Percentiles rank a stretch among this genome's conserved stretches.
These are phyloP conservation scores for Drosophila neonasuta DNA, from an alignment of 2,888 invertebrate species.

Conservation along the genomic window DNA sequence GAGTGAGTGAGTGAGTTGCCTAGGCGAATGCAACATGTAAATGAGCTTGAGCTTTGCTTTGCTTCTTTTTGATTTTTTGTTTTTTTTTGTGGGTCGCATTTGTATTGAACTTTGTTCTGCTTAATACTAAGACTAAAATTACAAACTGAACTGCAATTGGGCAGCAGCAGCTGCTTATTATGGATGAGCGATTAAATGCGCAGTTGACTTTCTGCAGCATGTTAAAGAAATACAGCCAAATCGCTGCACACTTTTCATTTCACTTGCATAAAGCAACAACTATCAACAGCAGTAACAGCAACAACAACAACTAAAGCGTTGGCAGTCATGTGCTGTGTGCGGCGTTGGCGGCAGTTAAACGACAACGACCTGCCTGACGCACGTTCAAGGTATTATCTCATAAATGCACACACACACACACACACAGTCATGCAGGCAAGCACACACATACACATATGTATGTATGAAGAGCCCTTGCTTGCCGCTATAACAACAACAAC, in stretches of 20 bases:
- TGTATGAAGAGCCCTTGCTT: conserved; percentile 54
- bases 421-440: conserved; percentile 15
- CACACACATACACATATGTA: conserved; percentile 1
- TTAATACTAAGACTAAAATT: conserved; percentile 29
- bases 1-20: not conserved
- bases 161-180: not conserved
- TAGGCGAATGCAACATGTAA: conserved; percentile 62
- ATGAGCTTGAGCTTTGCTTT: conserved; percentile 46
- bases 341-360: conserved; percentile 66
- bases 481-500: conserved; percentile 41
- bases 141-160: conserved; percentile 3
- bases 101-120: conserved; percentile 46
- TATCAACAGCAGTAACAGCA: conserved; percentile 22
- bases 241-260: conserved; percentile 63
- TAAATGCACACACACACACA: conserved; percentile 45
- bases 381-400: conserved; percentile 78
- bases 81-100: conserved; percentile 35
- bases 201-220: conserved; percentile 41
- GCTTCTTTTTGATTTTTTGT: conserved; percentile 1
- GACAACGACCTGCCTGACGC: conserved; percentile 75
- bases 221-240: conserved; percentile 18
- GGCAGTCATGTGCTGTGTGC: conserved; percentile 39
- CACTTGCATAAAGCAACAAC: conserved; percentile 33
- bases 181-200: conserved; percentile 48
- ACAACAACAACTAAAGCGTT: conserved; percentile 26